Evolutionary conservation across 2,888 invertebrate genomes (phyloP), one percentile per base, ranked within the genome.

Genomic region (Scaptodrosophila latifasciaeformis): DNA sequence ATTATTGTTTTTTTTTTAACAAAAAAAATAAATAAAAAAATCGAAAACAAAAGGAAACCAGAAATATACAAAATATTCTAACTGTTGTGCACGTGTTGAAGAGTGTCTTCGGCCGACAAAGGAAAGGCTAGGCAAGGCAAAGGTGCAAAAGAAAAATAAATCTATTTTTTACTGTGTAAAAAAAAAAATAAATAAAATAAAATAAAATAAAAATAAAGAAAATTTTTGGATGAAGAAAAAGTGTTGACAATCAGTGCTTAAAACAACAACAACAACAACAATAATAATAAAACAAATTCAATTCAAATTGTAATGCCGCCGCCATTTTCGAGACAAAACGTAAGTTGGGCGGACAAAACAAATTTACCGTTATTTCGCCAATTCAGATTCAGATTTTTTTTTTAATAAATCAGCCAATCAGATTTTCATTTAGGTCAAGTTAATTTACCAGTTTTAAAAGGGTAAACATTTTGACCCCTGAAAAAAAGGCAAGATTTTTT

Each of bases 291-390:
- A 45, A 39, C 47, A 42, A 39, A 45, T 44, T 24, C 29, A 54
- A 21, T 40, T 54, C 46, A 50, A 52, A 24, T 74, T 58, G 70
- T 64, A 77, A 71, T 71, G 71, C 79, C 71, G 71, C 56, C 71
- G 71, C 79, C 64, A 65, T 24, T 24, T 24, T 24, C 24, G 4
- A 24, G 4, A 24, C 7, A 3, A 7, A 24, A 24, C 7, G 24
- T n/a, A n/a, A n/a, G n/a, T n/a, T n/a, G n/a, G n/a, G n/a, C n/a
- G n/a, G n/a, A n/a, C n/a, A n/a, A n/a, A n/a, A n/a, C n/a, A n/a
- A n/a, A n/a, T n/a, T n/a, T n/a, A n/a, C n/a, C n/a, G n/a, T n/a
- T n/a, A n/a, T n/a, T n/a, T n/a, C n/a, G n/a, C n/a, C n/a, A n/a
- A n/a, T n/a, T n/a, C n/a, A n/a, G n/a, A n/a, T n/a, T n/a, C n/a